A percentile compares a stretch with the other conserved stretches of the same genome.
Evolutionary conservation across 2,113 vertebrate species (phyloP).

Genomic region (Sterrhoptilus dennistouni): DNA sequence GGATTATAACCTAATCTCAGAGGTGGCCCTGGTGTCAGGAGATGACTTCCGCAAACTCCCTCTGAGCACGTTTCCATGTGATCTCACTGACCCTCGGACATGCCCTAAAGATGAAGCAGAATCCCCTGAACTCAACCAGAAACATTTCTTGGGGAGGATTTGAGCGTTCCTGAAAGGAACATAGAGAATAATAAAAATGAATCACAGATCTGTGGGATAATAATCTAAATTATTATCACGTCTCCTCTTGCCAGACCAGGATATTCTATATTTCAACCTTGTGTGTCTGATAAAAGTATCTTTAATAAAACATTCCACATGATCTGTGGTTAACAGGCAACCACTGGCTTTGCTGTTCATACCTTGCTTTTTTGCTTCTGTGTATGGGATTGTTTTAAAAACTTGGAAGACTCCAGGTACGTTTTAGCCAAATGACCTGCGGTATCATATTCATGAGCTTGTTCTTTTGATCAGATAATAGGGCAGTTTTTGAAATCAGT

Average conservation of each 20-base stretch:
- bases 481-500: slow-evolving; percentile 46
- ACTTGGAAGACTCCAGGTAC: slow-evolving; percentile 37
- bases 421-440: slow-evolving; percentile 55
- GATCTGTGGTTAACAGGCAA: slow-evolving; percentile 8
- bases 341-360: background rate
- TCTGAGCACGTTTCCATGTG: background rate
- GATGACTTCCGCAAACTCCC: background rate
- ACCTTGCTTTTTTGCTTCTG: slow-evolving; percentile 34
- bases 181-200: background rate
- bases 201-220: slow-evolving; percentile 1
- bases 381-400: slow-evolving; percentile 34
- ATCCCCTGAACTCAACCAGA: background rate
- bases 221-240: background rate
- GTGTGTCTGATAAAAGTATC: background rate
- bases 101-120: background rate
- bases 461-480: slow-evolving; percentile 63
- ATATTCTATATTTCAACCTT: background rate
- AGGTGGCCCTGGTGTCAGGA: background rate
- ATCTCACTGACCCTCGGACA: background rate
- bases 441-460: slow-evolving; percentile 48
- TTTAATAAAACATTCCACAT: slow-evolving; percentile 19
- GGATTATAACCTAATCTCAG: background rate
- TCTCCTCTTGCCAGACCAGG: background rate
- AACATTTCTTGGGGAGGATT: background rate
- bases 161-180: background rate